Percentiles rank a stretch among this genome's conserved stretches.
Conservation (phyloP, 1,140 invertebrate species). For the Ladona fulva region DNA sequence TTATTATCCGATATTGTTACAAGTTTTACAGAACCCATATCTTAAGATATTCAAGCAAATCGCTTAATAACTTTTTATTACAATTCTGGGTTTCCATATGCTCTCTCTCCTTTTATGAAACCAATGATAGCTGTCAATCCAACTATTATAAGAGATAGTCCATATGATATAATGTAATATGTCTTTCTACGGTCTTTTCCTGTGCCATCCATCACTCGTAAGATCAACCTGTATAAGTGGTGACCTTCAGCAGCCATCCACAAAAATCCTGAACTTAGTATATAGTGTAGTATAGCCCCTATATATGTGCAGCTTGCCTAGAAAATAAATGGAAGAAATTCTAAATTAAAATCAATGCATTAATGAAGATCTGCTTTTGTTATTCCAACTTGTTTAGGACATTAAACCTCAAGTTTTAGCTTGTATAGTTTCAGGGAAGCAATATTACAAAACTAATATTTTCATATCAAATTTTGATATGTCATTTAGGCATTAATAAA, state of each 20-base stretch:
- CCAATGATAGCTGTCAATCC: constrained; percentile 30
- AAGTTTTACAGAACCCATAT: background rate
- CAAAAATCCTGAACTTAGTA: constrained; percentile 48
- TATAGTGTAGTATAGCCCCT: constrained; percentile 48
- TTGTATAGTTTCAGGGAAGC: too few relatives aligned
- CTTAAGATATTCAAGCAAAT: background rate
- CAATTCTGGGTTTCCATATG: constrained; percentile 26
- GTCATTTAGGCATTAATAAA: too few relatives aligned
- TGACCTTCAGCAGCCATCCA: constrained; percentile 48
- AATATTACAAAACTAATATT: too few relatives aligned
- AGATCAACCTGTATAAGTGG: constrained; percentile 43
- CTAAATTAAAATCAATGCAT: too few relatives aligned
- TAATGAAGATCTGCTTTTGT: too few relatives aligned
- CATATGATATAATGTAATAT: constrained; percentile 44
- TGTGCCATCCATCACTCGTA: constrained; percentile 29
- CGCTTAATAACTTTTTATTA: constrained; percentile 12
- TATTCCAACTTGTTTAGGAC: too few relatives aligned
- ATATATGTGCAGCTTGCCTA: constrained; percentile 43
- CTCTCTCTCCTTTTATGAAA: constrained; percentile 15
- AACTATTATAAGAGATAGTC: constrained; percentile 37
- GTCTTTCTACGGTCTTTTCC: constrained; percentile 20
- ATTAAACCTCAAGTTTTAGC: too few relatives aligned
- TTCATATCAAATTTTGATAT: too few relatives aligned
- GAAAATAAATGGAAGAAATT: constrained; percentile 15
- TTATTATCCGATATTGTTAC: background rate